Conservation (phyloP, 2,888 invertebrate species). For the Oegoconia quadripuncta region DNA sequence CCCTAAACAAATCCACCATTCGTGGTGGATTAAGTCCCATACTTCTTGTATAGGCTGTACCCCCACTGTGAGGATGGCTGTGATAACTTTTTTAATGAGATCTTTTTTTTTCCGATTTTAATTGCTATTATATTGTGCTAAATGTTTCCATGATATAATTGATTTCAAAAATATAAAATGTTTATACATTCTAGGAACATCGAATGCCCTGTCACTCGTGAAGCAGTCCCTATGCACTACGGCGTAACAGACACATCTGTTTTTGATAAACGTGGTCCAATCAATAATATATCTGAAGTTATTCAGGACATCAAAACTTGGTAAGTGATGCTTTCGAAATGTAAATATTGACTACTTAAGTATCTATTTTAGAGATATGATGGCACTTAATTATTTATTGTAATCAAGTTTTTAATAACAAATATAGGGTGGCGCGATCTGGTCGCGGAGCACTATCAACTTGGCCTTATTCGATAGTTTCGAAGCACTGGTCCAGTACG, state of each 20-base stretch:
- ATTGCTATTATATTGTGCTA: no score
- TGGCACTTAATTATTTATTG: background rate
- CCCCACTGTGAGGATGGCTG: no score
- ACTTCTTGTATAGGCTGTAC: no score
- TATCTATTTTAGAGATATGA: background rate
- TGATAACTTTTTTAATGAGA: no score
- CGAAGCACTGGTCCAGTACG: conserved; percentile 42
- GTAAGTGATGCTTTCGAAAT: conserved; percentile 23
- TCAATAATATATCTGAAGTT: conserved; percentile 44
- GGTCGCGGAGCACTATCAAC: conserved; percentile 20
- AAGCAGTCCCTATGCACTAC: conserved; percentile 59
- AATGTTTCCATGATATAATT: no score
- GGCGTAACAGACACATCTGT: conserved; percentile 61
- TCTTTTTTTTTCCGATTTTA: no score
- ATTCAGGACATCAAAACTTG: conserved; percentile 35
- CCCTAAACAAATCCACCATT: no score
- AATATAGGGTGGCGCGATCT: conserved; percentile 40
- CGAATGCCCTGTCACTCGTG: conserved; percentile 56
- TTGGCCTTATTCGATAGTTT: conserved; percentile 64
- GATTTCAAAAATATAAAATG: no score
- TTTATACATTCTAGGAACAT: conserved; percentile 50
- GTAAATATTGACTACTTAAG: background rate
- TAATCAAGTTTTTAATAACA: background rate
- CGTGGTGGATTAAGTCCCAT: no score
- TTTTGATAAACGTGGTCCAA: conserved; percentile 51